These are phyloP conservation scores for Ardeotis arabs DNA, from an alignment of 2,113 vertebrate species.

Conservation along the genomic window DNA sequence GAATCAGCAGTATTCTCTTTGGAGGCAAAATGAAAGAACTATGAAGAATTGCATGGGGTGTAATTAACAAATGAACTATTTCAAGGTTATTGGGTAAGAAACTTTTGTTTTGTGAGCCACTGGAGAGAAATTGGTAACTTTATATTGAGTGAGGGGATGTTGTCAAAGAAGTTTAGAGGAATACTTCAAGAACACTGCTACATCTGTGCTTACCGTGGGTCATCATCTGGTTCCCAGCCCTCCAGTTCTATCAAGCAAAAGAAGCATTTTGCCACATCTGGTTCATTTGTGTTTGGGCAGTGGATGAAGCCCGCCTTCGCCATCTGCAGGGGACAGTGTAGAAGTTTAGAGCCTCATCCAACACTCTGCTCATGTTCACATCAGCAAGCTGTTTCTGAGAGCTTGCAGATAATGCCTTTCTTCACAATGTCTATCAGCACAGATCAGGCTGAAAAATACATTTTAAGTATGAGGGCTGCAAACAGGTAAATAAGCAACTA, in stretches of 20 bases:
- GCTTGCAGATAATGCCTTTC: not conserved
- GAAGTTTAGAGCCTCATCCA: not conserved
- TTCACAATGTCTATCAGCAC: not conserved
- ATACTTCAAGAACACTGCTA: not conserved
- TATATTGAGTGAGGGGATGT: not conserved
- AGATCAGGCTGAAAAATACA: not conserved
- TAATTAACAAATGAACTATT: not conserved
- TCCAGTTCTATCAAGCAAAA: constrained; percentile 84
- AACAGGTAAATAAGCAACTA: not conserved
- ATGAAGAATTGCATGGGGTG: not conserved
- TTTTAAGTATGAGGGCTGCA: not conserved
- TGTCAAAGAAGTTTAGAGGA: not conserved
- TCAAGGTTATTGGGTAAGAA: not conserved
- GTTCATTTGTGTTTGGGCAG: constrained; percentile 73
- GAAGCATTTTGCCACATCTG: constrained; percentile 81
- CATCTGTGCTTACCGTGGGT: constrained; percentile 71
- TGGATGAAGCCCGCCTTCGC: constrained; percentile 81
- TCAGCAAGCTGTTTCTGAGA: not conserved
- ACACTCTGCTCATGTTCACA: accelerated
- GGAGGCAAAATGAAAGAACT: not conserved
- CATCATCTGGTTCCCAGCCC: constrained; percentile 82
- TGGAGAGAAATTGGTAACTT: not conserved
- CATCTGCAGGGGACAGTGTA: constrained; percentile 73
- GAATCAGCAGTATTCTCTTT: not conserved
- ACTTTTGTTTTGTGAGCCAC: not conserved